Evolutionary conservation across 2,888 invertebrate genomes (phyloP).

Genomic region (Heteropelma amictum): DNA sequence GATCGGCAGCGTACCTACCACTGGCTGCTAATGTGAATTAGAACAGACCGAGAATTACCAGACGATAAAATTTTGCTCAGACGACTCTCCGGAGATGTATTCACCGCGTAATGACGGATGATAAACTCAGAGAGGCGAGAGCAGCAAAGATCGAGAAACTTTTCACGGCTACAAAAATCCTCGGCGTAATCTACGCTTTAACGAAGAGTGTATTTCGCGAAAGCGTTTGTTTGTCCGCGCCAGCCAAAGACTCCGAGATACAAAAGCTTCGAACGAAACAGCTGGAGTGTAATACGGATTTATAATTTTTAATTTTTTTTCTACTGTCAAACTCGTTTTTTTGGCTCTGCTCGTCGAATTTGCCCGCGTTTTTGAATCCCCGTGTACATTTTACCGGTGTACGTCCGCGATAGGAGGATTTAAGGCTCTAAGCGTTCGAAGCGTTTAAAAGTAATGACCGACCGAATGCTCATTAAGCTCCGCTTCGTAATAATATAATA

Average conservation of each 20-base stretch:
- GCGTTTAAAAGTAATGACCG: constrained; percentile 24
- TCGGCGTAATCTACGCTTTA: background rate
- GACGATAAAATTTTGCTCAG: constrained; percentile 39
- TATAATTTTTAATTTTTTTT: too few relatives aligned
- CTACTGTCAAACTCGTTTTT: too few relatives aligned
- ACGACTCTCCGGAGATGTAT: constrained; percentile 11
- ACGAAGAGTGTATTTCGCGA: background rate
- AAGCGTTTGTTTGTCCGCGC: background rate
- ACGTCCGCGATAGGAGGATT: background rate
- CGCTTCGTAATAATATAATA: constrained; percentile 23
- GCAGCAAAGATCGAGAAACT: constrained; percentile 1
- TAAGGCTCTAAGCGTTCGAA: constrained; percentile 20
- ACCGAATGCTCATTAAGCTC: constrained; percentile 24
- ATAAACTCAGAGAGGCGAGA: constrained; percentile 22
- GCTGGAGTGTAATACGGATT: too few relatives aligned
- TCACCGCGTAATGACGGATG: constrained; percentile 32
- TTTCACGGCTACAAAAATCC: background rate
- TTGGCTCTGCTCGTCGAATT: background rate
- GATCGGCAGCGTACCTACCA: background rate
- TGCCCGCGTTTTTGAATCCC: background rate
- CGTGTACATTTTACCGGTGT: background rate
- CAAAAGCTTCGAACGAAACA: too few relatives aligned
- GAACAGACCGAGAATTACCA: constrained; percentile 43
- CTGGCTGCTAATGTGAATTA: constrained; percentile 35
- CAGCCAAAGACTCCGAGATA: background rate